Evolutionary conservation across 2,797 vertebrate genomes (phyloP), one percentile per base, ranked within the genome.

Genomic region (Clarias pachynema): DNA sequence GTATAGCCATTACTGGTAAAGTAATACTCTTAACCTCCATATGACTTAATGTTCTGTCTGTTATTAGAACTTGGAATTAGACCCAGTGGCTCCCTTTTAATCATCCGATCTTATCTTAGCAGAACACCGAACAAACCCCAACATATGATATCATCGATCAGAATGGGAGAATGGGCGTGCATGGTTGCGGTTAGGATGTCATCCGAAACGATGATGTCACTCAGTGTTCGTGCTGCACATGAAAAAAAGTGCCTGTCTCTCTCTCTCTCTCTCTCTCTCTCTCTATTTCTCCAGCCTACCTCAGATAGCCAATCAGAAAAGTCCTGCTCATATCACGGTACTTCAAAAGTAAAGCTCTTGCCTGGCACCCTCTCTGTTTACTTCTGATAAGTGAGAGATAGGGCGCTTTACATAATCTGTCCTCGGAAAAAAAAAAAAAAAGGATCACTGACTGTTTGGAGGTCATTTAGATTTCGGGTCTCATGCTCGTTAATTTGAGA

Each of bases 241-340:
- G n/a, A 20, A 70, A 74, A 40, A 49, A 80, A 74, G 68, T 56
- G 31, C 34, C 72, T 66, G 12, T 15, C 78, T 81, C 49, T 53
- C 6, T 31, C 20, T 69, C 12, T 12, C 15, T 77, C n/a, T 44
- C 37, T 60, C 59, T 34, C n/a, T 73, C 77, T 72, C 26, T 20
- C 34, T 40, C 18, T 60, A 4, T 93, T 91, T 93, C 92, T 93
- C 92, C 91, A 91, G 92, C 93, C 95, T 95, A 95, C 94, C 95
- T 95, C 95, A 95, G 92, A 92, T 93, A 93, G 93, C 91, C 84
- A 93, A 93, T 93, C 92, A 93, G 91, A 93, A 93, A 93, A 86
- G 87, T 81, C 88, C 85, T 81, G 68, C 93, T 90, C 86, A 90
- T 85, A 82, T 90, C 79, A 81, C 89, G 91, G 90, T 87, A 90